phyloP scores from a whole-genome alignment of 2,888 invertebrate species.

The Oxyteleia sp. region DNA sequence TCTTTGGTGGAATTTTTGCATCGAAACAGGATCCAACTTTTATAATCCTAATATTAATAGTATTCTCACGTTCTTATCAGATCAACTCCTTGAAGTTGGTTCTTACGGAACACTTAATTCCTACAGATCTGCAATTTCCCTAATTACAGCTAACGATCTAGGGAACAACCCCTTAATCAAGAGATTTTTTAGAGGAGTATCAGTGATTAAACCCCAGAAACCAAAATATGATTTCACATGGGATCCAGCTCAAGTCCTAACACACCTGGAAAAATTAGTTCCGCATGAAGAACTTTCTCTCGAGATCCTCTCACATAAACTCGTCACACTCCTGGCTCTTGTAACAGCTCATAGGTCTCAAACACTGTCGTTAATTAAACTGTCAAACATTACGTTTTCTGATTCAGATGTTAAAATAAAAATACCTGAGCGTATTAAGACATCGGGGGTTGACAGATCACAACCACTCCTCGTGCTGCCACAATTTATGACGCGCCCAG shows the following conservation, averaged over 20 bases:
- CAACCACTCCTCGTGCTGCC: not conserved
- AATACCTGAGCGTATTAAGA: not conserved
- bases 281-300: constrained; percentile 55
- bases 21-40: not conserved
- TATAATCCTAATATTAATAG: not conserved
- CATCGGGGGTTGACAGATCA: not conserved
- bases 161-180: constrained; percentile 24
- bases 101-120: constrained; percentile 13
- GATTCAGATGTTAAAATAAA: not conserved
- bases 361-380: constrained; percentile 30
- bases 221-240: constrained; percentile 65
- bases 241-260: constrained; percentile 55
- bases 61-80: not conserved
- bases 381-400: not conserved
- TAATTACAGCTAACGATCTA: constrained; percentile 15
- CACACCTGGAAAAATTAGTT: constrained; percentile 16
- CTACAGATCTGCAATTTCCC: constrained; percentile 28
- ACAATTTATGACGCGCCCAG: not conserved
- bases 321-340: constrained; percentile 58
- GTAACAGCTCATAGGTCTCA: constrained; percentile 65
- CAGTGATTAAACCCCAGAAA: constrained; percentile 36
- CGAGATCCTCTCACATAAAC: constrained; percentile 46
- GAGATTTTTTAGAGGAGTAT: constrained; percentile 57
- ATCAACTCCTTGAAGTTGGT: not conserved
- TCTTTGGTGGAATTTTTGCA: constrained; percentile 20